Evolutionary conservation across 1,140 invertebrate genomes (phyloP).

Genomic region (Pogonognathellus flavescens): DNA sequence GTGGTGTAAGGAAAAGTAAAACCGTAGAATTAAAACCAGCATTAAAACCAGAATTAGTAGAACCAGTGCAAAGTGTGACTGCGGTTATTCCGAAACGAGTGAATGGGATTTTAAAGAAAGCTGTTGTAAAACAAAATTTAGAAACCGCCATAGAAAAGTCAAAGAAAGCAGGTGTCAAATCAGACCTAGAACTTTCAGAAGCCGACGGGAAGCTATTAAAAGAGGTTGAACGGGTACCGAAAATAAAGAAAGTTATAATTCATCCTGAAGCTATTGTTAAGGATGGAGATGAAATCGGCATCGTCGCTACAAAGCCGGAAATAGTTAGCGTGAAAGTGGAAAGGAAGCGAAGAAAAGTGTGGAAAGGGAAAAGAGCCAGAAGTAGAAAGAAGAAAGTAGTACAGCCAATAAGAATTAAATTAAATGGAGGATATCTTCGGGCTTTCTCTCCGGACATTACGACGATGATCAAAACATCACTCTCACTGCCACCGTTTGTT

Average conservation of each 20-base stretch:
- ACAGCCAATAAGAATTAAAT: conserved; percentile 11
- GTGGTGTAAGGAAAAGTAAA: neutral
- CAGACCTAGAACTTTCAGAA: no score
- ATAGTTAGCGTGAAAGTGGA: neutral
- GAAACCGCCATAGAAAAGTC: neutral
- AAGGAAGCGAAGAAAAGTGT: neutral
- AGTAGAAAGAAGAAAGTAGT: conserved; percentile 11
- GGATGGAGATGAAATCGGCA: no score
- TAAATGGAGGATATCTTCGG: conserved; percentile 21
- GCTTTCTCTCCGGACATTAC: conserved; percentile 39
- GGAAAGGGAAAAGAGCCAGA: neutral
- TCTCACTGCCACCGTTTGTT: conserved; percentile 12
- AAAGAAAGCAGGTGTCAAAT: neutral
- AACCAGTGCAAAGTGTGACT: neutral
- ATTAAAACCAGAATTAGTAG: neutral
- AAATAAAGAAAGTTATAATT: no score
- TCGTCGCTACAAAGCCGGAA: no score
- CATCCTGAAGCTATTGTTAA: no score
- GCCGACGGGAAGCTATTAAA: no score
- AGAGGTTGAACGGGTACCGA: no score
- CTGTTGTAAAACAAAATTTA: neutral
- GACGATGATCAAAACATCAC: neutral
- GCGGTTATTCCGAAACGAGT: neutral
- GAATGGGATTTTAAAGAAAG: conserved; percentile 12
- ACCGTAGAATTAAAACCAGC: neutral